These are phyloP conservation scores for Orchestia grillus DNA, from an alignment of 1,140 invertebrate species.

Conservation along the genomic window DNA sequence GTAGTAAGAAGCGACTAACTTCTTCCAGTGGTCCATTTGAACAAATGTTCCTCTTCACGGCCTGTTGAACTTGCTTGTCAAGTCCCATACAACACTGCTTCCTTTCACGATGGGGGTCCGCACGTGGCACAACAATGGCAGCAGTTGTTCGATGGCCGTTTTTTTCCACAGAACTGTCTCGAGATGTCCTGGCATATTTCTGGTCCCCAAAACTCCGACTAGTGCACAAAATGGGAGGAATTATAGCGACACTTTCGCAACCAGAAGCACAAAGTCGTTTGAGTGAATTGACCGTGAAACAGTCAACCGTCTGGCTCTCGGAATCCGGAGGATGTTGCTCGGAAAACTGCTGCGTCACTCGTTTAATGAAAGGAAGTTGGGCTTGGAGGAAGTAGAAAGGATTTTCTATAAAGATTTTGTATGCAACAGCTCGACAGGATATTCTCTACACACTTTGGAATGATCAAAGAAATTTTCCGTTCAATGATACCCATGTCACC, in stretches of 20 bases:
- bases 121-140: slow-evolving; percentile 10
- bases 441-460: too few species aligned
- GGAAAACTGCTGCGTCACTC: background rate
- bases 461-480: background rate
- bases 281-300: slow-evolving; percentile 42
- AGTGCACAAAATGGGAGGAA: background rate
- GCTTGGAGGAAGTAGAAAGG: background rate
- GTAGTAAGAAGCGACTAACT: slow-evolving; percentile 1
- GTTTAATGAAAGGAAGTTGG: background rate
- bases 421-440: too few species aligned
- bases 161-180: background rate
- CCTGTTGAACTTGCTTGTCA: slow-evolving; percentile 52
- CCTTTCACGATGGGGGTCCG: background rate
- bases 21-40: background rate
- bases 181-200: background rate
- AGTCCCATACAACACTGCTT: slow-evolving; percentile 1
- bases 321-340: background rate
- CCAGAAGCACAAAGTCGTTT: slow-evolving; percentile 7
- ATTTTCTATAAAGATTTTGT: too few species aligned
- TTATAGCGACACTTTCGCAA: background rate
- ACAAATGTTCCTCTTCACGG: slow-evolving; percentile 44
- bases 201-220: background rate
- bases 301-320: background rate
- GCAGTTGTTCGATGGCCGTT: slow-evolving; percentile 19
- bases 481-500: background rate